A percentile compares a stretch with the other conserved stretches of the same genome.
phyloP scores from a whole-genome alignment of 2,113 vertebrate species.

The Corythoichthys intestinalis region DNA sequence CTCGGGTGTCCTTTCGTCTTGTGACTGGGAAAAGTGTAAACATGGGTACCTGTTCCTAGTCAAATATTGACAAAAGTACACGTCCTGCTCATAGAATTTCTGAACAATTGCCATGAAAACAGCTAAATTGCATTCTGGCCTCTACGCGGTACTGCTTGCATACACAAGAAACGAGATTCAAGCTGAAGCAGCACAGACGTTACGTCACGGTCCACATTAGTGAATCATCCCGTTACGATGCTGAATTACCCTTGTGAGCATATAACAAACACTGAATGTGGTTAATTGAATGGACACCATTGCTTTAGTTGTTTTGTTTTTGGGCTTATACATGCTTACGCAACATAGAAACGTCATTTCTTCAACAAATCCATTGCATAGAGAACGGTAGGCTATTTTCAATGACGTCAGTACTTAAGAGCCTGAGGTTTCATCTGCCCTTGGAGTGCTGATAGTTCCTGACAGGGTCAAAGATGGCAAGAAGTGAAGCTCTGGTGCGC shows the following conservation, averaged over 20 bases:
- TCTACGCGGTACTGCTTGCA: neutral
- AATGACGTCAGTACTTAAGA: constrained; percentile 4
- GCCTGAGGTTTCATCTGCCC: constrained; percentile 22
- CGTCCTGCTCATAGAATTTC: neutral
- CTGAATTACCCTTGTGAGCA: neutral
- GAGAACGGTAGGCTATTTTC: neutral
- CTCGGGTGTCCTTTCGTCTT: neutral
- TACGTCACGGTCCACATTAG: neutral
- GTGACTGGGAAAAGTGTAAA: neutral
- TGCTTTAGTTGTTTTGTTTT: no score
- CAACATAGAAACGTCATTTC: neutral
- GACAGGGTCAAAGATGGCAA: constrained; percentile 43
- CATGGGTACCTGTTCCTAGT: neutral
- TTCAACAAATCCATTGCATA: neutral
- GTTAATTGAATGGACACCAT: no score
- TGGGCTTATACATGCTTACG: no score
- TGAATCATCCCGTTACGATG: neutral
- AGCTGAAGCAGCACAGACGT: neutral
- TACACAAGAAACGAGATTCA: neutral
- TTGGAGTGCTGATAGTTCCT: constrained; percentile 33
- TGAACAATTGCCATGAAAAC: no score
- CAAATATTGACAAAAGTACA: constrained; percentile 12
- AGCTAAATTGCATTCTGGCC: neutral
- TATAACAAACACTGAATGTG: neutral
- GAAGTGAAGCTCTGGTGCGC: constrained; percentile 14